Base-by-base conservation (phyloP, 2,797 vertebrate species). In the Pipistrellus pipistrellus region DNA sequence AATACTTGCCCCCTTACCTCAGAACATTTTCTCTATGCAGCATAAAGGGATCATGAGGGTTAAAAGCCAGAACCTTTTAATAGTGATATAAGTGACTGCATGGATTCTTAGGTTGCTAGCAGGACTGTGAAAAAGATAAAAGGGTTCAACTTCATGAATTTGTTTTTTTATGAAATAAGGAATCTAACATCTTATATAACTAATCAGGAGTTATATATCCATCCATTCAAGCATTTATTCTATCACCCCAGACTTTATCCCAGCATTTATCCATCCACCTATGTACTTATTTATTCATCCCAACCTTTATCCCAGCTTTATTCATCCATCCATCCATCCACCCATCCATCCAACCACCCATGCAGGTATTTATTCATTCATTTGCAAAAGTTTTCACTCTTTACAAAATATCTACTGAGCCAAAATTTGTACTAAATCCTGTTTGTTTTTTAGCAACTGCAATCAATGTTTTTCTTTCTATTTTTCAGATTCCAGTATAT, bases 51-150 rank as follows among this genome's bases (percentile, higher is more conserved):
- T 80, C 23, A 27, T 21, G 11, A 71, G n/a, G 17, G 35, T 85
- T 57, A 94, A 85, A 18, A 90, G 38, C 41, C 55, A 88, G 44
- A 71, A 84, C 57, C 68, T 76, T 94, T 23, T n/a, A 8, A 71
- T 3, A 27, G 9, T 69, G n/a, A 57, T 18, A 66, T 23, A 83
- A 69, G 32, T n/a, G 51, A 69, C 35, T 72, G 46, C 35, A 38
- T 62, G 86, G 48, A 72, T 78, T 75, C 66, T 89, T 83, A 44
- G 4, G 8, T 72, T 20, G 35, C 20, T n/a, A 57, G 75, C 81
- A 27, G 7, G 44, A 32, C 41, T 30, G 3, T 46, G 66, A 84
- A 82, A 86, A 59, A 85, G 81, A 90, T 51, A 68, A 83, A 83
- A 57, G 27, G 30, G 27, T 71, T 92, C 46, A 78, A 59, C 23